Evolutionary conservation across 2,888 invertebrate species (phyloP), one percentile per base, ranked within the genome.

Genomic region (Oxytorus armatus): DNA sequence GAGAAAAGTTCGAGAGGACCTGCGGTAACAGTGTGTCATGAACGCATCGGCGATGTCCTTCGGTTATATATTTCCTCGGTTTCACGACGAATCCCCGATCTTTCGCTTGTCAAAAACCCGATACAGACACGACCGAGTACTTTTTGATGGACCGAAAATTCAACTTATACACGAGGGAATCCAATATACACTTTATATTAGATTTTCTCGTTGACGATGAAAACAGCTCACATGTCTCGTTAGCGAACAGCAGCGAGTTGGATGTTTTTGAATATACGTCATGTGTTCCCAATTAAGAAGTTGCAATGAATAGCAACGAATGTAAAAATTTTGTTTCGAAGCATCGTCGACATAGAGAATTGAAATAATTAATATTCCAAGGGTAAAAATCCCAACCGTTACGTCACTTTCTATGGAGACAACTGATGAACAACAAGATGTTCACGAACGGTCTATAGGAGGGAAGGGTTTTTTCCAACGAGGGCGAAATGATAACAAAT

Each of bases 1-100:
- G 70, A 59, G 51, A 61, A 66, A 73, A 61, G 76, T 84, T 85
- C 18, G 72, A 59, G 72, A 55, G 49, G 33, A 44, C 69, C 42
- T 75, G 10, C 11, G 21, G 51, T 18, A 59, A 66, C 29, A 61
- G 59, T 21, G 29, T 47, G 55, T 55, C 36, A 36, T 39, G 59
- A 36, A 44, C 42, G 66, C 29, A 21, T 49, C 47, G 16, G 5
- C 21, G 21, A 36, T 18, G 11, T 66, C 36, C 14, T 3, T 51
- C 18, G 18, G 16, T 10, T 4, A 3, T 0, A 21, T 21, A 55
- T 29, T 5, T 29, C 29, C 65, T 33, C 51, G 73, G 51, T 51
- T 29, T 4, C 36, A 14, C 69, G n/a, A 23, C 18, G 14, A 33
- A 57, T 21, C 33, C 8, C 14, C 11, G 1, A 16, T 18, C 25